Base-by-base conservation (phyloP, 2,888 invertebrate genomes). In the Parapristionchus giblindavisi region DNA sequence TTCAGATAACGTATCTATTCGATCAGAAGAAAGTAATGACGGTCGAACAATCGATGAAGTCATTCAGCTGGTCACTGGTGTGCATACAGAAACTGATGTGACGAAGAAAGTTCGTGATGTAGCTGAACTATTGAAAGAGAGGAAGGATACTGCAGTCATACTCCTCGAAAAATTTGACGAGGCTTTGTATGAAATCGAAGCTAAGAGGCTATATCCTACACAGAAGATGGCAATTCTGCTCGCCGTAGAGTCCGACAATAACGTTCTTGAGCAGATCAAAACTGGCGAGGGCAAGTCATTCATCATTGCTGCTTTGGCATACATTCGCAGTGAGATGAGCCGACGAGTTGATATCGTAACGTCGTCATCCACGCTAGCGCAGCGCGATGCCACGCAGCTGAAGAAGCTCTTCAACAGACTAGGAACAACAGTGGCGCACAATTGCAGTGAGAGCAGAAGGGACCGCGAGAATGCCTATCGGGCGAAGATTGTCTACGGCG, bases 241-340 rank as follows among this genome's bases (percentile, higher is more conserved):
- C 1, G 43, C 63, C 1, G 27, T 63, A 2, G 29, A 40, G 29
- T 63, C 63, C 3, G 14, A 3, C 2, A 8, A 27, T 0, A 82
- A 81, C 24, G 77, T 78, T 21, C 68, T 89, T 48, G 78, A 86
- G 14, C 88, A 89, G 78, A 84, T 89, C 11, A 80, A 85, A 48
- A 89, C 89, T 11, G 89, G 89, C 1, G 89, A 89, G 81, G 89
- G 89, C 43, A 89, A 89, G 77, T 85, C 89, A 0, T 79, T 84
- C 40, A 87, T 89, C 56, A 87, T 89, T 5, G 84, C 86, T 17
- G 80, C 86, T 4, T 75, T 87, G 0, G 85, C 89, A 1, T 32
- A n/a, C 1, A 21, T 66, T 32, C 48, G 71, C 5, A 32, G 40
- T 21, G 2, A 17, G 0, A 8, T 29, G 0, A 17, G 56, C 32